These are phyloP conservation scores for Tenebrio molitor DNA, from an alignment of 1,140 invertebrate species.

Conservation along the genomic window DNA sequence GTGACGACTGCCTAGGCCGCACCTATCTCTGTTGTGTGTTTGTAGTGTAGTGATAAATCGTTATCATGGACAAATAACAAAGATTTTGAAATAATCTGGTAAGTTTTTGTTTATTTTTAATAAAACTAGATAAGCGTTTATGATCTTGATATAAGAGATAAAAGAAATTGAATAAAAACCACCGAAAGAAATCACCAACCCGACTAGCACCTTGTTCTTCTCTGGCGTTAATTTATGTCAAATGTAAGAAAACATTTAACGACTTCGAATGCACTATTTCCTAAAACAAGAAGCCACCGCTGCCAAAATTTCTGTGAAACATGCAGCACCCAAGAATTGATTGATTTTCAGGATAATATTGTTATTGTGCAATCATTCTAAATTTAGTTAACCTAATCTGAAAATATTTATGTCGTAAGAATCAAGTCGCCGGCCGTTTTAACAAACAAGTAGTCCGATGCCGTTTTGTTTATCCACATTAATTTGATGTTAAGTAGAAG, in stretches of 20 bases:
- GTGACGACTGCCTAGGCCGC: slow-evolving; percentile 43
- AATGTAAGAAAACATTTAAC: slow-evolving; percentile 9
- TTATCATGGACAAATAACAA: slow-evolving; percentile 49
- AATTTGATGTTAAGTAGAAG: neutral
- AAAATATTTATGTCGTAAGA: slow-evolving; percentile 32
- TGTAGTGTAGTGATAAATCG: slow-evolving; percentile 47
- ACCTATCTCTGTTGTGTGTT: slow-evolving; percentile 49
- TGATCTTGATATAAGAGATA: slow-evolving; percentile 40
- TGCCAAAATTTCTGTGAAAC: neutral
- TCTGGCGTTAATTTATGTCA: slow-evolving; percentile 36
- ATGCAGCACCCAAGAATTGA: neutral
- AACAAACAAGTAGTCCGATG: neutral
- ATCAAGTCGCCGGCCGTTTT: slow-evolving; percentile 11
- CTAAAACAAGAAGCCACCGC: neutral
- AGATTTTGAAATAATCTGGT: slow-evolving; percentile 45
- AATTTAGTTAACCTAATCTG: slow-evolving; percentile 43
- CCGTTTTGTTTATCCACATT: neutral
- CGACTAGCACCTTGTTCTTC: neutral
- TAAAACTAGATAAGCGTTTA: neutral
- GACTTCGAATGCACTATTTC: slow-evolving; percentile 28
- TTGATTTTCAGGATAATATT: slow-evolving; percentile 16
- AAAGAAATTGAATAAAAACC: neutral
- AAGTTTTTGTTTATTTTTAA: slow-evolving; percentile 17
- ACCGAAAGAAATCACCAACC: neutral
- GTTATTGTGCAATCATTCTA: slow-evolving; percentile 35